These are phyloP conservation scores for Epinephelus malabaricus DNA, from an alignment of 2,797 vertebrate genomes.

Conservation along the genomic window DNA sequence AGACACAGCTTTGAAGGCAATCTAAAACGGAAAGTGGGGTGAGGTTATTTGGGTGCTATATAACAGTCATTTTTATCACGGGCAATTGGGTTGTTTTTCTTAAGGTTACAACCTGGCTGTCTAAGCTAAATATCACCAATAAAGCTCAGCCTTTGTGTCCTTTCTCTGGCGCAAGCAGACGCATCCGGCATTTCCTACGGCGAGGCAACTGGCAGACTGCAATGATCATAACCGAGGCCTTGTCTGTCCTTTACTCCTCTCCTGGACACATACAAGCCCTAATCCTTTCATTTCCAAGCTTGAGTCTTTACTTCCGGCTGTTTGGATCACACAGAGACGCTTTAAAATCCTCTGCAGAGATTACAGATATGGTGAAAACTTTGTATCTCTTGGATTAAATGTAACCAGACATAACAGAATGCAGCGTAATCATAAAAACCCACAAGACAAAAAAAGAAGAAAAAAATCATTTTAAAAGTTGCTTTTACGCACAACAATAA, in stretches of 20 bases:
- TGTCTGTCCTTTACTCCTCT: constrained; percentile 82
- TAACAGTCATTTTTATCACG: constrained; percentile 85
- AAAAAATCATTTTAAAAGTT: neutral
- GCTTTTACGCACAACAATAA: constrained; percentile 58
- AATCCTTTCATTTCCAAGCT: constrained; percentile 45
- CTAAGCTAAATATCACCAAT: constrained; percentile 88
- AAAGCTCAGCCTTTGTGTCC: constrained; percentile 86
- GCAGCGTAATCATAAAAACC: neutral
- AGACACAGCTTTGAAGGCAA: constrained; percentile 68
- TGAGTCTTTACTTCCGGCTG: constrained; percentile 26
- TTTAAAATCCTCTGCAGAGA: neutral
- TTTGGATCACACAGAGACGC: constrained; percentile 14
- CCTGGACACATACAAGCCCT: constrained; percentile 38
- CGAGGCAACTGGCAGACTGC: constrained; percentile 85
- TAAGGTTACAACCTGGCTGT: constrained; percentile 86
- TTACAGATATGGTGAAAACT: constrained; percentile 2
- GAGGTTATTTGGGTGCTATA: constrained; percentile 82
- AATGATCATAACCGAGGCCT: constrained; percentile 99
- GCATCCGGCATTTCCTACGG: constrained; percentile 81
- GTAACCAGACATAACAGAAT: neutral
- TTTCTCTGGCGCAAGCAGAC: constrained; percentile 83
- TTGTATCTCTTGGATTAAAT: neutral
- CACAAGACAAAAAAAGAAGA: neutral
- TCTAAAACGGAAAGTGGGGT: constrained; percentile 76
- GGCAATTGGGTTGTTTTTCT: constrained; percentile 89